Percentiles rank a stretch among this genome's conserved stretches.
Conservation (phyloP, 2,888 invertebrate genomes). For the Luffia ferchaultella region DNA sequence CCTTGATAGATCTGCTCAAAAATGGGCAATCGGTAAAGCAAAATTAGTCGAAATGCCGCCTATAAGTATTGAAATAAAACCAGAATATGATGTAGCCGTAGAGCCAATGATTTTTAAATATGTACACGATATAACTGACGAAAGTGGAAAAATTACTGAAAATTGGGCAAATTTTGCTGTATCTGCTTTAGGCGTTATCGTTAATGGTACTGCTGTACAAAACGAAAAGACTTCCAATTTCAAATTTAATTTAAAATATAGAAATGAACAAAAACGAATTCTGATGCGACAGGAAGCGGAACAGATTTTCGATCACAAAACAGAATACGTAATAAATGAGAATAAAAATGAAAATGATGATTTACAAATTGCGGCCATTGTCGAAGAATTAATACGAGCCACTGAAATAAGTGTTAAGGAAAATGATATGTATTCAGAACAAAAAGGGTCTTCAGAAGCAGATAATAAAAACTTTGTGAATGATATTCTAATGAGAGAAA, state of each 20-base stretch:
- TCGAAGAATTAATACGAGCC: slow-evolving; percentile 57
- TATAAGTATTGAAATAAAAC: slow-evolving; percentile 50
- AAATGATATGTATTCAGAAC: slow-evolving; percentile 44
- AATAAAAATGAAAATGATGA: slow-evolving; percentile 10
- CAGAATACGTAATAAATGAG: not conserved
- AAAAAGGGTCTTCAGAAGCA: slow-evolving; percentile 35
- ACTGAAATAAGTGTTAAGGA: slow-evolving; percentile 68
- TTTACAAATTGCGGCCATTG: slow-evolving; percentile 14
- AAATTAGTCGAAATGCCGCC: slow-evolving; percentile 56
- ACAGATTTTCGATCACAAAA: slow-evolving; percentile 11
- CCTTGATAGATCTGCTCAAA: slow-evolving; percentile 48
- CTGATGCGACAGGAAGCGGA: slow-evolving; percentile 44
- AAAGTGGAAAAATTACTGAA: slow-evolving; percentile 42
- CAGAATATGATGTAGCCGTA: slow-evolving; percentile 49
- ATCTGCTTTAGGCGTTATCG: slow-evolving; percentile 43
- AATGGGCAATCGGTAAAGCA: slow-evolving; percentile 45
- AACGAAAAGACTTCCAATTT: slow-evolving; percentile 32
- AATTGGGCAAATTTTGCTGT: slow-evolving; percentile 66
- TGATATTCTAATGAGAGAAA: slow-evolving; percentile 27
- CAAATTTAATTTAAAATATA: slow-evolving; percentile 66
- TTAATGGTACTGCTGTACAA: slow-evolving; percentile 23
- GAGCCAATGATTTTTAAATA: slow-evolving; percentile 45
- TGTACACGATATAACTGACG: slow-evolving; percentile 37
- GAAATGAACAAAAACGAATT: slow-evolving; percentile 62
- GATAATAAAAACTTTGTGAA: slow-evolving; percentile 19